Conservation (phyloP, 1,140 invertebrate genomes). For the Brachionus sp. region DNA sequence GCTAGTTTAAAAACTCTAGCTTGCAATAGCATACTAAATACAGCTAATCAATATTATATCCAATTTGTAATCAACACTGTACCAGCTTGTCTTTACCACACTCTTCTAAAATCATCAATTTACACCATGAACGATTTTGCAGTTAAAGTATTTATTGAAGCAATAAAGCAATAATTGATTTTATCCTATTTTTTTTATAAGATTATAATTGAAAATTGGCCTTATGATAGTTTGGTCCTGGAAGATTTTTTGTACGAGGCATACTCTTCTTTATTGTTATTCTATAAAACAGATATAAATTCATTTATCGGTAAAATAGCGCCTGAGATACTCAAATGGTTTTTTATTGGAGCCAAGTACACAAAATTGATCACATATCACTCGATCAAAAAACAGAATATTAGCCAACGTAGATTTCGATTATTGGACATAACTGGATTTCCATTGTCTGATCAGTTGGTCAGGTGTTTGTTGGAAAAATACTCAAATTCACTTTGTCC, state of each 20-base stretch:
- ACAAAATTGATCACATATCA: neutral
- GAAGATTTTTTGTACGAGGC: neutral
- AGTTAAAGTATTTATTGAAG: neutral
- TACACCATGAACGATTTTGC: neutral
- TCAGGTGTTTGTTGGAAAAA: neutral
- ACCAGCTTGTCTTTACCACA: neutral
- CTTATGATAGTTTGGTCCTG: neutral
- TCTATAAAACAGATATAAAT: slow-evolving; percentile 22
- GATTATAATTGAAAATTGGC: neutral
- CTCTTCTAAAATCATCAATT: slow-evolving; percentile 3
- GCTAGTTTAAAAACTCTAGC: neutral
- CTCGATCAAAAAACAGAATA: neutral
- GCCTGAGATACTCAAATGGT: slow-evolving; percentile 21
- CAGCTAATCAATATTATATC: neutral
- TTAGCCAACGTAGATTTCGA: neutral
- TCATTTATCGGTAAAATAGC: slow-evolving; percentile 13
- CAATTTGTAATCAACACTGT: neutral
- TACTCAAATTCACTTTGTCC: neutral
- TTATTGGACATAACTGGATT: neutral
- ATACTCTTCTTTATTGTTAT: neutral
- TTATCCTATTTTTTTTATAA: neutral
- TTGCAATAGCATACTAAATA: neutral
- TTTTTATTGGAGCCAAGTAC: neutral
- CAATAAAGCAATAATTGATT: neutral
- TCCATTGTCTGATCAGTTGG: neutral